phyloP scores from a whole-genome alignment of 2,797 vertebrate species.

The Nannoperca obscura region DNA sequence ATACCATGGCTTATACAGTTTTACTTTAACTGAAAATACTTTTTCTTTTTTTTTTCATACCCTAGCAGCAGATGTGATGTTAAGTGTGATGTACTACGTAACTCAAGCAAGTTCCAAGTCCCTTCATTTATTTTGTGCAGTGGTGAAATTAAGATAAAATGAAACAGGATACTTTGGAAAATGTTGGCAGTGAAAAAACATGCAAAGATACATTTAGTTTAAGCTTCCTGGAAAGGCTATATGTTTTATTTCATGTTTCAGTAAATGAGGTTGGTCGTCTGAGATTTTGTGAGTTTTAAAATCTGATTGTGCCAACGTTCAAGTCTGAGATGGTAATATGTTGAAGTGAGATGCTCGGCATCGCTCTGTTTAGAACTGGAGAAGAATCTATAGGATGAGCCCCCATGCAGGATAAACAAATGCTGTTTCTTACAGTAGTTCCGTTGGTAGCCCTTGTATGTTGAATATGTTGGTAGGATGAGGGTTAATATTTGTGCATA shows the following conservation, averaged over 20 bases:
- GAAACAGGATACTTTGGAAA: neutral
- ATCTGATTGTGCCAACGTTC: neutral
- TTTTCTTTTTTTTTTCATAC: no score
- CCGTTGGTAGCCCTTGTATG: no score
- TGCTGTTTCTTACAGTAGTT: neutral
- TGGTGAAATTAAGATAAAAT: neutral
- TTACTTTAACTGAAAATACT: no score
- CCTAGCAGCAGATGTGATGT: neutral
- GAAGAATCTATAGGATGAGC: slow-evolving; percentile 34
- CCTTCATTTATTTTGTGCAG: neutral
- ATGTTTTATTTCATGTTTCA: neutral
- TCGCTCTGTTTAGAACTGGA: slow-evolving; percentile 37
- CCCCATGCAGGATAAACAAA: slow-evolving; percentile 42
- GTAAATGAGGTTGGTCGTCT: neutral
- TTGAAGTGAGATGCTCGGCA: slow-evolving; percentile 21
- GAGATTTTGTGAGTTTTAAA: neutral
- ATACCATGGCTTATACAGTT: no score
- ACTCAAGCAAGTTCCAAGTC: neutral
- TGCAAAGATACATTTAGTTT: neutral
- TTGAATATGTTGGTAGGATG: no score
- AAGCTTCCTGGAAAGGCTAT: neutral
- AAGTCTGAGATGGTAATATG: slow-evolving; percentile 34
- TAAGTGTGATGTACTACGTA: neutral
- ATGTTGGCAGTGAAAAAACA: neutral
- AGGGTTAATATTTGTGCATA: slow-evolving; percentile 14